Evolutionary conservation across 53 echinoderm and acorn worm species (phyloP).

Genomic region (Temnopleurus reevesii): DNA sequence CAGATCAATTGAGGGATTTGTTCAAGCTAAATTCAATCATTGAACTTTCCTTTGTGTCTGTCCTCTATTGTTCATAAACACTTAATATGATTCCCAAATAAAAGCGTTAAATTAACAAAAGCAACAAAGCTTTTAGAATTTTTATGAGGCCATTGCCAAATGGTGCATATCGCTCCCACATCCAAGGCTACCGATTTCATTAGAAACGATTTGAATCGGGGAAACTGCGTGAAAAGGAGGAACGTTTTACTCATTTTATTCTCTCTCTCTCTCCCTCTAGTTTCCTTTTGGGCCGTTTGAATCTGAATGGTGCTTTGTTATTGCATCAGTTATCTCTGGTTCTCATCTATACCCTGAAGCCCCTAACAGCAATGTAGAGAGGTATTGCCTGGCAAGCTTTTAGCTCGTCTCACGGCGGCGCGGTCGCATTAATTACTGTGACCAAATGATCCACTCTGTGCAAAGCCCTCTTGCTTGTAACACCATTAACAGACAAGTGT

Average conservation of each 20-base stretch:
- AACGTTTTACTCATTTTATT: neutral
- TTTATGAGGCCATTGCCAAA: constrained; percentile 24
- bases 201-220: neutral
- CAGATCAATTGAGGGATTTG: neutral
- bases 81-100: constrained; percentile 39
- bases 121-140: constrained; percentile 32
- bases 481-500: constrained; percentile 24
- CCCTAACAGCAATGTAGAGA: neutral
- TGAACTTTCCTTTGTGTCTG: constrained; percentile 1
- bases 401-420: constrained; percentile 27
- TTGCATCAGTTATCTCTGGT: constrained; percentile 18
- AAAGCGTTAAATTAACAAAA: constrained; percentile 51
- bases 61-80: constrained; percentile 40
- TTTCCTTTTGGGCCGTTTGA: neutral
- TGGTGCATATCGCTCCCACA: constrained; percentile 20
- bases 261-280: neutral
- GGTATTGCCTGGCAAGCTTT: constrained; percentile 29
- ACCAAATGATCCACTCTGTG: neutral
- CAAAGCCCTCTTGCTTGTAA: constrained; percentile 29
- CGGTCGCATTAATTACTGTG: constrained; percentile 39
- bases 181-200: constrained; percentile 23
- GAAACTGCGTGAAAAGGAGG: neutral
- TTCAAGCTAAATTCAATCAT: neutral
- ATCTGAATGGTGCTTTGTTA: constrained; percentile 17
- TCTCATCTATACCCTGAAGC: constrained; percentile 34